A percentile compares a stretch with the other conserved stretches of the same genome.
Conservation (phyloP, 1,140 invertebrate genomes). For the Hyles vespertilio region DNA sequence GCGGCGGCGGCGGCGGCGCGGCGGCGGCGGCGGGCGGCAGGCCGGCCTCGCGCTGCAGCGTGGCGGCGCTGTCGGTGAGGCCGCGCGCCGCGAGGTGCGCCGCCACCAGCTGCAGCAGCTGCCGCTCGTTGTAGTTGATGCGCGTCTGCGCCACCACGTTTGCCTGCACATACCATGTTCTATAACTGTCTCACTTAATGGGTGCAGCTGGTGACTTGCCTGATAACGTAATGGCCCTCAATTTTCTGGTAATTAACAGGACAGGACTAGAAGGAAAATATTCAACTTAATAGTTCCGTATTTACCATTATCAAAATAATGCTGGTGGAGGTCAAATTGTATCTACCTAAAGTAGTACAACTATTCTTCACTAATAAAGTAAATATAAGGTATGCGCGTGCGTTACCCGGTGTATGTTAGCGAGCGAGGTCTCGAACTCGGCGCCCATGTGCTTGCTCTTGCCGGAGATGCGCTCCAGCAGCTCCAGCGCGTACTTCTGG, state of each 20-base stretch:
- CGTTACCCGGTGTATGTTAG: conserved; percentile 87
- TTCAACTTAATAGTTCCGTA: no score
- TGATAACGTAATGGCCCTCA: no score
- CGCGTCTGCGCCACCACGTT: conserved; percentile 97
- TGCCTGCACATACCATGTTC: conserved; percentile 76
- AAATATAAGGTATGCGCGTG: no score
- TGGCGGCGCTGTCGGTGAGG: conserved; percentile 81
- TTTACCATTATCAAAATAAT: no score
- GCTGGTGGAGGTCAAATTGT: no score
- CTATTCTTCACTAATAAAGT: no score
- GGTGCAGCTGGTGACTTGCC: no score
- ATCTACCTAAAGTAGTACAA: no score
- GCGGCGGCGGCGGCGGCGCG: conserved; percentile 70
- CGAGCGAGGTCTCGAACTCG: conserved; percentile 88
- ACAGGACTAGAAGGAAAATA: no score
- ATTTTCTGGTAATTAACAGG: no score
- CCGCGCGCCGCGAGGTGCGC: conserved; percentile 90
- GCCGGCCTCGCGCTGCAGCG: conserved; percentile 86
- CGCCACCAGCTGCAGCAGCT: conserved; percentile 94
- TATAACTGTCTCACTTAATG: not conserved
- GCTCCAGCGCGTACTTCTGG: conserved; percentile 94
- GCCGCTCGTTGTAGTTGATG: conserved; percentile 95
- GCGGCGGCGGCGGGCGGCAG: conserved; percentile 73
- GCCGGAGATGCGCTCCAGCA: conserved; percentile 94
- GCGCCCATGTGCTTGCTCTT: conserved; percentile 89